Conservation (phyloP, 2,113 vertebrate genomes). For the Zosterops lateralis region DNA sequence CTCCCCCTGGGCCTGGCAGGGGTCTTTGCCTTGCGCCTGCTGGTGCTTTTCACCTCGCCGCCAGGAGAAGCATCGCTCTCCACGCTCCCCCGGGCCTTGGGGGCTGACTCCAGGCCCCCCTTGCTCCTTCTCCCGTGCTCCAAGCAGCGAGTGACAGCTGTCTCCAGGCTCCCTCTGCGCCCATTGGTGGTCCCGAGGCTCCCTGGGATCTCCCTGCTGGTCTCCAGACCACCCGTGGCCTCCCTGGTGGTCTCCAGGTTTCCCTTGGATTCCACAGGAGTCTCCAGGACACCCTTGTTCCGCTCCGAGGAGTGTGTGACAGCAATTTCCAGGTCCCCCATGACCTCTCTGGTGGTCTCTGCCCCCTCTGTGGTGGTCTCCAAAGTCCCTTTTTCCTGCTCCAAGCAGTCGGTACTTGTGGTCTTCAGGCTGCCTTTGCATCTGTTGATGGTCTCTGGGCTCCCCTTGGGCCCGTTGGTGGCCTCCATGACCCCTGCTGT, state of each 20-base stretch:
- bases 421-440: neutral
- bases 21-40: neutral
- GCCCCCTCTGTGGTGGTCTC: neutral
- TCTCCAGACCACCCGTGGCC: neutral
- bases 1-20: neutral
- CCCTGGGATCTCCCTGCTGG: fast-evolving
- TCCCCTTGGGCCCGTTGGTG: neutral
- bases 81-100: too few species aligned
- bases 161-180: neutral
- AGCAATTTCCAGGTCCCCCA: neutral
- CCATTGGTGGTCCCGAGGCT: neutral
- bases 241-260: neutral
- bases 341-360: neutral
- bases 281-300: neutral
- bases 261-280: fast-evolving
- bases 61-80: fast-evolving
- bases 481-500: neutral
- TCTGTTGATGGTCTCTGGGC: neutral
- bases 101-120: neutral
- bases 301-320: neutral
- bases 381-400: neutral
- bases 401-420: neutral
- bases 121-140: neutral
- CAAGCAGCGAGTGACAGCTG: neutral
- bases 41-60: neutral